Conservation (phyloP, 2,888 invertebrate species). For the Lycocerus yunnanus region DNA sequence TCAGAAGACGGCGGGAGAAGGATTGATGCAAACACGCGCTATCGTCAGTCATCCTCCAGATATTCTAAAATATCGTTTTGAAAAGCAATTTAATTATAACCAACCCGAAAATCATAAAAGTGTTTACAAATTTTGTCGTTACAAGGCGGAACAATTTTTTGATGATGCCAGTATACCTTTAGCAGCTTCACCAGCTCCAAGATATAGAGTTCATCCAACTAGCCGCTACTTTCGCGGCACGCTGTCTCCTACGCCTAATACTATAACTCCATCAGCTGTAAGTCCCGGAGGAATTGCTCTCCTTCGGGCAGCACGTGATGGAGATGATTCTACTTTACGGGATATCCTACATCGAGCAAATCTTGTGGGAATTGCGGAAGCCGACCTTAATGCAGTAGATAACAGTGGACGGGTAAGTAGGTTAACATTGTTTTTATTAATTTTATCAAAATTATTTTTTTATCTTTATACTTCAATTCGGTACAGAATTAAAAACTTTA, state of each 20-base stretch:
- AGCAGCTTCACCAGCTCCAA: conserved; percentile 47
- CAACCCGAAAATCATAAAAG: conserved; percentile 10
- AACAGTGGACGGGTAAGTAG: conserved; percentile 63
- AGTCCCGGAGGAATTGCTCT: conserved; percentile 52
- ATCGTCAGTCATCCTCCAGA: conserved; percentile 41
- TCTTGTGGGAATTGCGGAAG: conserved; percentile 51
- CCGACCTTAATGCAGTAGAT: conserved; percentile 61
- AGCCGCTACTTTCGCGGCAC: conserved; percentile 53
- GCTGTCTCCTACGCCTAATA: conserved; percentile 54
- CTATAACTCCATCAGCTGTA: conserved; percentile 47
- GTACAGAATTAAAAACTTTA: not conserved
- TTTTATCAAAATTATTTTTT: not conserved
- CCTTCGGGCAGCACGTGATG: conserved; percentile 61
- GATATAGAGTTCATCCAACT: conserved; percentile 51
- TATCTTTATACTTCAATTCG: not conserved
- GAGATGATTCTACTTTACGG: conserved; percentile 56
- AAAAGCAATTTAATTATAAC: conserved; percentile 35
- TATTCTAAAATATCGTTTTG: conserved; percentile 34
- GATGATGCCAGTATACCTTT: conserved; percentile 39
- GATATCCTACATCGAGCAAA: conserved; percentile 55
- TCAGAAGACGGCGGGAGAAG: conserved; percentile 43
- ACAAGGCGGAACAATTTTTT: not conserved
- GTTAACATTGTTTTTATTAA: not conserved
- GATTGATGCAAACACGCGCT: conserved; percentile 43
- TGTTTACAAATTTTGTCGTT: not conserved